Percentiles rank a stretch among this genome's conserved stretches.
These are phyloP conservation scores for Aphelinus certus DNA, from an alignment of 1,140 invertebrate genomes.

Conservation along the genomic window DNA sequence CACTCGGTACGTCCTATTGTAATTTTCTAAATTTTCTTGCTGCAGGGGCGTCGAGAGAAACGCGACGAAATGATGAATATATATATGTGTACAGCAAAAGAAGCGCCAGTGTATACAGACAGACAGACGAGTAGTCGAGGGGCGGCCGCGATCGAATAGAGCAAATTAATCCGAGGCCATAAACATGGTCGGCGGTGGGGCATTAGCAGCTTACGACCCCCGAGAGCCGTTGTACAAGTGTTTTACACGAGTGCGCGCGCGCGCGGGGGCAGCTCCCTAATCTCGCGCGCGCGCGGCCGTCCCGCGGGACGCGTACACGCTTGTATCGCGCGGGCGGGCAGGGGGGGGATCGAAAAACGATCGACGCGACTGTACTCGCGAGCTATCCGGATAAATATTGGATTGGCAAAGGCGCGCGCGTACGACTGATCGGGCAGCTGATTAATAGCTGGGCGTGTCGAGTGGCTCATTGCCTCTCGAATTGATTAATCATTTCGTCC, in stretches of 20 bases:
- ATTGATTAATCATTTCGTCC: too few relatives aligned
- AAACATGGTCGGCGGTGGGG: conserved; percentile 56
- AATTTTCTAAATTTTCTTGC: too few relatives aligned
- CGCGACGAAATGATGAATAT: too few relatives aligned
- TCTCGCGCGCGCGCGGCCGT: conserved; percentile 55
- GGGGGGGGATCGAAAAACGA: conserved; percentile 29
- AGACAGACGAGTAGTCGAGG: conserved; percentile 37
- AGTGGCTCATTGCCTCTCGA: too few relatives aligned
- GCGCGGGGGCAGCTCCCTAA: conserved; percentile 54
- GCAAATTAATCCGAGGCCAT: conserved; percentile 63
- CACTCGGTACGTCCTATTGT: too few relatives aligned
- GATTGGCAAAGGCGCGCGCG: neutral
- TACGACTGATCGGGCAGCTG: too few relatives aligned
- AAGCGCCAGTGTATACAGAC: too few relatives aligned
- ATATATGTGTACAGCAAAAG: too few relatives aligned
- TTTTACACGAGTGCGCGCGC: conserved; percentile 53
- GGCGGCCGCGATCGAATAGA: conserved; percentile 51
- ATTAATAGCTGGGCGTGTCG: too few relatives aligned
- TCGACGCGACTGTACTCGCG: neutral
- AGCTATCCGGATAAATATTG: conserved; percentile 29
- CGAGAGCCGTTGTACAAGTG: conserved; percentile 57
- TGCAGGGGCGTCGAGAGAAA: too few relatives aligned
- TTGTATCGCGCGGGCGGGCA: neutral
- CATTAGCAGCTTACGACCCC: conserved; percentile 57
- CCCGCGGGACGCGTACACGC: conserved; percentile 52